Conservation (phyloP, 2,113 vertebrate genomes). For the Panthera uncia region DNA sequence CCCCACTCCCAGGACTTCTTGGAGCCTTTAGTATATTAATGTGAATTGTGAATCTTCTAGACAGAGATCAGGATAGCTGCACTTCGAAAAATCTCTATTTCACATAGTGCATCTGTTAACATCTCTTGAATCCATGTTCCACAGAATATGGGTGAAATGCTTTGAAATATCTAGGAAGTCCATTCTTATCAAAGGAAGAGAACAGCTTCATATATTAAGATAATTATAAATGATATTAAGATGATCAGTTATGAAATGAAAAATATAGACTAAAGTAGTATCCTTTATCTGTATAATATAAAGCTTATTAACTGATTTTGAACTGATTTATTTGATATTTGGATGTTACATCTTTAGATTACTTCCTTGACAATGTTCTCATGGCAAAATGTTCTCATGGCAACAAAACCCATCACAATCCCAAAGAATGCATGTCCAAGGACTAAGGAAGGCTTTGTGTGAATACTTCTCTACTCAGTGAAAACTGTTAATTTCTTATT, state of each 20-base stretch:
- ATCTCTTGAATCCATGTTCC: not conserved
- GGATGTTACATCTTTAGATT: conserved; percentile 27
- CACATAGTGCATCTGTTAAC: not conserved
- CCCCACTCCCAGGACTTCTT: not conserved
- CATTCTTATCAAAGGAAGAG: not conserved
- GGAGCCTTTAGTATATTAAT: not conserved
- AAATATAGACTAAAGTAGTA: not conserved
- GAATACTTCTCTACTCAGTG: not conserved
- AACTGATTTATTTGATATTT: conserved; percentile 38
- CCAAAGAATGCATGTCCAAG: not conserved
- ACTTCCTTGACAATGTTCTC: conserved; percentile 44
- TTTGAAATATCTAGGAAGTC: not conserved
- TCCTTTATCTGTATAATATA: not conserved
- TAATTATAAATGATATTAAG: conserved; percentile 14
- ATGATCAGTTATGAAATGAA: not conserved
- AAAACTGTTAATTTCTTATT: conserved; percentile 10
- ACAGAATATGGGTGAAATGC: not conserved
- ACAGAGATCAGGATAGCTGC: not conserved
- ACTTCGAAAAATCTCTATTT: not conserved
- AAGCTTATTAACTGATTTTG: conserved; percentile 39
- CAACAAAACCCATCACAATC: conserved; percentile 22
- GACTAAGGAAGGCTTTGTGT: conserved; percentile 6
- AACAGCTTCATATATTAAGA: not conserved
- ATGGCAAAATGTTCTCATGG: conserved; percentile 51
- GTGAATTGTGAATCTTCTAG: not conserved